Evolutionary conservation across 2,888 invertebrate species (phyloP).

Genomic region (Liopterus haemorrhoidalis): DNA sequence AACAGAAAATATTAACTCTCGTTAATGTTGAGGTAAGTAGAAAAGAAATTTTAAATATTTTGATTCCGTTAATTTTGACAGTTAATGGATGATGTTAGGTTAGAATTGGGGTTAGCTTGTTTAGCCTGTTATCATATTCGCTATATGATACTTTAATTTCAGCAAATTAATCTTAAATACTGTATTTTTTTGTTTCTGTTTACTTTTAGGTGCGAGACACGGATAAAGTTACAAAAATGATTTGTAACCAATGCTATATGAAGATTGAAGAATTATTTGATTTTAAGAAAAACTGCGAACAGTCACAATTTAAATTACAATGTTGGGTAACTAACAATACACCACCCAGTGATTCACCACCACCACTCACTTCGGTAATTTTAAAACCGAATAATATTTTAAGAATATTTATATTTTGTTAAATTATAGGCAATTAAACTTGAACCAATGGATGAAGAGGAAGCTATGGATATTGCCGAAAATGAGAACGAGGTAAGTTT

Average conservation of each 20-base stretch:
- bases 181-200: conserved; percentile 45
- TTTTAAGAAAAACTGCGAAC: conserved; percentile 59
- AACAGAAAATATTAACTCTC: conserved; percentile 59
- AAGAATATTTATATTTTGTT: no score
- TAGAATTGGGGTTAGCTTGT: not conserved
- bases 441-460: conserved; percentile 27
- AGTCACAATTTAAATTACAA: conserved; percentile 59
- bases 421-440: no score
- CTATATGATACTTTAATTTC: not conserved
- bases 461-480: conserved; percentile 4
- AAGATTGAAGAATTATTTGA: conserved; percentile 62
- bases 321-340: conserved; percentile 53
- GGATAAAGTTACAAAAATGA: conserved; percentile 60
- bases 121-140: not conserved
- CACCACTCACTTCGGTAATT: no score
- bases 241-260: conserved; percentile 58
- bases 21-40: conserved; percentile 61
- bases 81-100: not conserved
- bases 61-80: no score
- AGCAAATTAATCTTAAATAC: not conserved
- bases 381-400: conserved; percentile 3
- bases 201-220: conserved; percentile 56
- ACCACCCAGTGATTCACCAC: no score
- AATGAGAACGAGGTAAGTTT: conserved; percentile 15
- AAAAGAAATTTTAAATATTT: no score